These are phyloP conservation scores for Aurelia aurita DNA, from an alignment of 30 jellyfish, hydroid and myxozoan genomes.

Conservation along the genomic window DNA sequence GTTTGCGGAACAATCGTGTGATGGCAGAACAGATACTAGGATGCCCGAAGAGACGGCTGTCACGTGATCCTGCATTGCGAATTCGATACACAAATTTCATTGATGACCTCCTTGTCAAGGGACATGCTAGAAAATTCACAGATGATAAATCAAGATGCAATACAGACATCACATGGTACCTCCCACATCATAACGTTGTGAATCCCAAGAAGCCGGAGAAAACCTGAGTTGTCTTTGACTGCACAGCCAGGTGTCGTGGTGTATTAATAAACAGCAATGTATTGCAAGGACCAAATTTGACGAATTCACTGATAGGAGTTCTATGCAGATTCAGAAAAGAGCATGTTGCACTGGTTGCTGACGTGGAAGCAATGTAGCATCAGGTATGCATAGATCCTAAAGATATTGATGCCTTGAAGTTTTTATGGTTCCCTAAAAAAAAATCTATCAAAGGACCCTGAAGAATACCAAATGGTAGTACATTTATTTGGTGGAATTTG, in stretches of 20 bases:
- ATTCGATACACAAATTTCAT: not conserved
- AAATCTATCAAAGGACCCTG: slow-evolving; percentile 36
- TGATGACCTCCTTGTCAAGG: slow-evolving; percentile 1
- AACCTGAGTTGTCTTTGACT: not conserved
- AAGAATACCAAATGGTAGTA: slow-evolving; percentile 43
- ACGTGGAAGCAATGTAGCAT: slow-evolving; percentile 73
- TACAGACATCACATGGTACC: not conserved
- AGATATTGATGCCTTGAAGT: slow-evolving; percentile 53
- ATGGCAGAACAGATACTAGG: slow-evolving; percentile 52
- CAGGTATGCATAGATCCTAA: slow-evolving; percentile 58
- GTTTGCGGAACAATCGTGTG: slow-evolving; percentile 35
- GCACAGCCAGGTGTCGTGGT: not conserved
- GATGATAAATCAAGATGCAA: not conserved
- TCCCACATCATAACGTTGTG: slow-evolving; percentile 1
- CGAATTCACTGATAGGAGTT: not conserved
- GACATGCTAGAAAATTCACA: not conserved
- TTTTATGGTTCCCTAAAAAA: slow-evolving; percentile 75
- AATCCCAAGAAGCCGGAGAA: not conserved
- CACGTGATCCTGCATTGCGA: slow-evolving; percentile 6
- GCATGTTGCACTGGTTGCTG: slow-evolving; percentile 52
- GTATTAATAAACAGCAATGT: not conserved
- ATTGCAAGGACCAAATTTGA: not conserved
- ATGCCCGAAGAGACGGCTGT: slow-evolving; percentile 24
- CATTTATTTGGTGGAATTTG: slow-evolving; percentile 76
- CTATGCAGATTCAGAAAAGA: slow-evolving; percentile 87